A percentile compares a stretch with the other conserved stretches of the same genome.
phyloP scores from a whole-genome alignment of 2,888 invertebrate species.

The Smittia sp. region DNA sequence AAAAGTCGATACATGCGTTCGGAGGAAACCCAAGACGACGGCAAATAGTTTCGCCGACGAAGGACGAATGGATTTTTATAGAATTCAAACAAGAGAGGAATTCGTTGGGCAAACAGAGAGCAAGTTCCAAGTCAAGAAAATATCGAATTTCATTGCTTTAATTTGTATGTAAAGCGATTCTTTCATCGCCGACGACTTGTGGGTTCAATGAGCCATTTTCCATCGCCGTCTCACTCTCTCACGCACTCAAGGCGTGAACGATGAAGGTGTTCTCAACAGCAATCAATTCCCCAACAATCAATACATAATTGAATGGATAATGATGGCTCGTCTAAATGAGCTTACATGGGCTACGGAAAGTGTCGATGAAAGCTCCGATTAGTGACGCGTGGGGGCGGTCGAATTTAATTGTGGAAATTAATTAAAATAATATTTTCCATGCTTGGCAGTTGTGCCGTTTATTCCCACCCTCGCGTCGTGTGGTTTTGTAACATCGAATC shows the following conservation, averaged over 20 bases:
- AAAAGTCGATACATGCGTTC: slow-evolving; percentile 29
- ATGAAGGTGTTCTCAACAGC: slow-evolving; percentile 24
- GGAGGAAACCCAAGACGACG: neutral
- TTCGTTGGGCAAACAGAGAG: slow-evolving; percentile 24
- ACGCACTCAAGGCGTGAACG: neutral
- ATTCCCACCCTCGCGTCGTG: neutral
- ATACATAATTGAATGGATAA: slow-evolving; percentile 13
- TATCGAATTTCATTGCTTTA: slow-evolving; percentile 39
- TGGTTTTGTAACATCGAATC: neutral
- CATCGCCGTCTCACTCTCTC: neutral
- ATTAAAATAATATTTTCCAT: slow-evolving; percentile 21
- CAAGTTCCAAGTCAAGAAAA: slow-evolving; percentile 15
- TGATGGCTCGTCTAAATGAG: neutral
- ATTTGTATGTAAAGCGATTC: neutral
- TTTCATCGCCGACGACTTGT: neutral
- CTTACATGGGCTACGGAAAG: neutral
- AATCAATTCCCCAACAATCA: neutral
- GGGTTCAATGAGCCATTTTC: no score
- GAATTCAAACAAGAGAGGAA: neutral
- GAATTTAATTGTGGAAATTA: neutral
- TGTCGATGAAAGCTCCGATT: slow-evolving; percentile 32
- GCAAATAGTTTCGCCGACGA: neutral
- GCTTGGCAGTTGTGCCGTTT: neutral
- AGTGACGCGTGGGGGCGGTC: neutral
- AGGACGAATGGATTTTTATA: neutral